phyloP scores from a whole-genome alignment of 1,140 invertebrate species.

The Musca vetustissima region DNA sequence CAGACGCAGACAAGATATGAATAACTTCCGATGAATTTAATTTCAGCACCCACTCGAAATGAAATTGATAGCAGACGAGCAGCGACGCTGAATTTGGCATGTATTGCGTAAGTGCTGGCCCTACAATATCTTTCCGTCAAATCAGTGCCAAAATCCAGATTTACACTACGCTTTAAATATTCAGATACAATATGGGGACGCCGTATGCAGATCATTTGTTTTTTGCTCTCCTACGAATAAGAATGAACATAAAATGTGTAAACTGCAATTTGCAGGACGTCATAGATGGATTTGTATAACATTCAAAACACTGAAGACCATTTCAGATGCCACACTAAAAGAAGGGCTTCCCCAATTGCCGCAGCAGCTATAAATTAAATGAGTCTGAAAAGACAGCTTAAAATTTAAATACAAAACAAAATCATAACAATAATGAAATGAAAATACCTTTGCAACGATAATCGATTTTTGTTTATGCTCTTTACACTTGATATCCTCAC shows the following conservation, averaged over 20 bases:
- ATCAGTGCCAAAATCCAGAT: no score
- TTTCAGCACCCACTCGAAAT: conserved; percentile 27
- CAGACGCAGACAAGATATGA: conserved; percentile 19
- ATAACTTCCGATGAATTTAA: conserved; percentile 26
- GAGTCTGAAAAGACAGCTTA: conserved; percentile 45
- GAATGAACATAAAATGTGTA: not conserved
- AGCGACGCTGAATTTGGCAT: not conserved
- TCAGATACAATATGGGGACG: not conserved
- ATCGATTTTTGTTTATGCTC: conserved; percentile 54
- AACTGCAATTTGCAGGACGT: conserved; percentile 4
- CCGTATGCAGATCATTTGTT: conserved; percentile 24
- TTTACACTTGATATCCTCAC: conserved; percentile 22
- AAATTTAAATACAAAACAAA: conserved; percentile 34
- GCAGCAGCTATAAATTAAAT: conserved; percentile 49
- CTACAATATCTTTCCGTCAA: not conserved
- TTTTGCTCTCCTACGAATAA: not conserved
- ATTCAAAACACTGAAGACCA: not conserved
- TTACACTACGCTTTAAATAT: not conserved
- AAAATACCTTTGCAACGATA: conserved; percentile 47
- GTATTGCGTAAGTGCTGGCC: not conserved
- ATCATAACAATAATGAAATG: conserved; percentile 51
- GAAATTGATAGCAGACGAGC: conserved; percentile 6
- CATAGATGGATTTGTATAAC: conserved; percentile 8
- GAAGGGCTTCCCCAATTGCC: not conserved
- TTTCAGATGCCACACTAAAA: not conserved